A percentile compares a stretch with the other conserved stretches of the same genome.
Conservation (phyloP, 2,888 invertebrate genomes). For the Melieria omissa region DNA sequence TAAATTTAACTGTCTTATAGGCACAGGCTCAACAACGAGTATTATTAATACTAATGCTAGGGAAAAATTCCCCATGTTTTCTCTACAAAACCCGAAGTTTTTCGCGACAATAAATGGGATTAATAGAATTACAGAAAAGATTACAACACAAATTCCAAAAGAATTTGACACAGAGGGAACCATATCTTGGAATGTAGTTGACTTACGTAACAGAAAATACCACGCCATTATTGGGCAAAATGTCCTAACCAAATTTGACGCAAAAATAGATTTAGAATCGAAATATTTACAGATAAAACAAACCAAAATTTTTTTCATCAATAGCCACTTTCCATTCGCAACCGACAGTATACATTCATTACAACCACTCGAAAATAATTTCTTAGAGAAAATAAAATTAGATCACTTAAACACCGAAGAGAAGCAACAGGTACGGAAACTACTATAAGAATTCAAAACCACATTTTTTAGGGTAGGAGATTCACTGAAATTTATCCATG, state of each 20-base stretch:
- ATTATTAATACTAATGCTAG: constrained; percentile 28
- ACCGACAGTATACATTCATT: too few species aligned
- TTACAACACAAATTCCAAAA: constrained; percentile 30
- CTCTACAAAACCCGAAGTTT: constrained; percentile 24
- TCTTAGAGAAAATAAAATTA: too few species aligned
- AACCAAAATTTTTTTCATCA: too few species aligned
- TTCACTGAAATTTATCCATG: too few species aligned
- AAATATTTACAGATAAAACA: too few species aligned
- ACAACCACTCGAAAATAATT: too few species aligned
- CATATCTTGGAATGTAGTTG: constrained; percentile 38
- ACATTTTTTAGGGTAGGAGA: not conserved
- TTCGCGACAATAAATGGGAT: constrained; percentile 35
- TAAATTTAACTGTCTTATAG: constrained; percentile 31
- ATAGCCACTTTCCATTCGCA: too few species aligned
- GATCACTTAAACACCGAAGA: constrained; percentile 2
- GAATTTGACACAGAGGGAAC: constrained; percentile 34
- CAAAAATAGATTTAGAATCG: constrained; percentile 27
- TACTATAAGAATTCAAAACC: not conserved
- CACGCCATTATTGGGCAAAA: constrained; percentile 39
- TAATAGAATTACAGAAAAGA: constrained; percentile 23
- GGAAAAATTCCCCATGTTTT: not conserved
- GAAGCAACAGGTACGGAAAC: not conserved
- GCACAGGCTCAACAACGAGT: constrained; percentile 30
- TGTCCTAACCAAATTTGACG: constrained; percentile 28
- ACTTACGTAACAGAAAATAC: constrained; percentile 31